Percentiles rank a stretch among this genome's conserved stretches.
Conservation (phyloP, 2,797 vertebrate genomes). For the Monodelphis domestica region DNA sequence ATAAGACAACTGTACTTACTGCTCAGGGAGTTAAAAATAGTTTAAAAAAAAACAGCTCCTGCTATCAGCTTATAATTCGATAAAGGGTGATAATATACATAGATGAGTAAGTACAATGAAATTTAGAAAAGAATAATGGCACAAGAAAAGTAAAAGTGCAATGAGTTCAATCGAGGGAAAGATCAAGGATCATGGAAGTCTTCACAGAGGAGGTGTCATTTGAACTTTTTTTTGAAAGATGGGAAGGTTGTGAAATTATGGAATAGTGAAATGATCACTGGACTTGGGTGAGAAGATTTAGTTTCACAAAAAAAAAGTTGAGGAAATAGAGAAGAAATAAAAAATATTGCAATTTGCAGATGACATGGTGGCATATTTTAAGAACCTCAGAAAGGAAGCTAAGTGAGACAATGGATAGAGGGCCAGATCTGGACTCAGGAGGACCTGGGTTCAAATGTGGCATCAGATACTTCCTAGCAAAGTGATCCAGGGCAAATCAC, state of each 20-base stretch:
- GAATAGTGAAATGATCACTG: background rate
- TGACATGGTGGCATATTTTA: background rate
- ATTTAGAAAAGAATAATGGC: background rate
- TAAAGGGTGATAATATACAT: background rate
- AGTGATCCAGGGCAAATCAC: too few species aligned
- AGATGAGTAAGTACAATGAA: background rate
- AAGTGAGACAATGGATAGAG: too few species aligned
- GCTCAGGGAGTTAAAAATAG: background rate
- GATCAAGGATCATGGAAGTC: background rate
- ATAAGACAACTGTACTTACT: background rate
- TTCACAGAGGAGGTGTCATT: background rate
- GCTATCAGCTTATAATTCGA: background rate
- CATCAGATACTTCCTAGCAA: too few species aligned
- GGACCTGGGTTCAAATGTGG: too few species aligned
- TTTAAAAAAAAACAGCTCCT: background rate
- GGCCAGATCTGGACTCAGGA: too few species aligned
- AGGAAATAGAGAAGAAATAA: background rate
- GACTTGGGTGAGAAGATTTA: background rate
- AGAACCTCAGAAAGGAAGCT: background rate
- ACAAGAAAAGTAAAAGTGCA: background rate
- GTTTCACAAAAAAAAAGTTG: background rate
- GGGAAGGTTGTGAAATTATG: background rate
- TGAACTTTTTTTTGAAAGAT: background rate
- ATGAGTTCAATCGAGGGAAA: background rate
- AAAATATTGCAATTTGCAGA: background rate